Base-by-base conservation (phyloP, 2,888 invertebrate species). In the Andrena marginata region DNA sequence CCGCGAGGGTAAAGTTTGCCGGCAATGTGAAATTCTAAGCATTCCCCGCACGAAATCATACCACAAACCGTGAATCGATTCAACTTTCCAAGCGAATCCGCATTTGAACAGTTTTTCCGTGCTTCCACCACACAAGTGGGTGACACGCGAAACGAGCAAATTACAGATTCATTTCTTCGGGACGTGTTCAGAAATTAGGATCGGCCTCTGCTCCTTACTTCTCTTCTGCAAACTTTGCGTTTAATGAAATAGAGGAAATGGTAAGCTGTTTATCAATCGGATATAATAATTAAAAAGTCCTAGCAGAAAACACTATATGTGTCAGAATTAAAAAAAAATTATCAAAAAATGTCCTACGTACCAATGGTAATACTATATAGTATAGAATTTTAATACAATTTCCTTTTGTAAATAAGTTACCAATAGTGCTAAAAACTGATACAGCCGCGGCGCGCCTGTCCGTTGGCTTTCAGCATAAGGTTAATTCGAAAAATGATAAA, bases 11-110 rank as follows among this genome's bases (percentile, higher is more conserved):
- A 49, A 59, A 71, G 64, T 59, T 35, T n/a, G 33, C 54, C 42
- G 59, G 10, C 62, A 63, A 60, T 67, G 8, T 20, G 71, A 29
- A 77, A 72, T 70, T 77, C 49, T 31, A 23, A 51, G 62, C 75
- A 68, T 75, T 69, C 48, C 49, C 13, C 29, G 2, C 8, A 13
- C 51, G 62, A 59, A 31, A 31, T 75, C 62, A n/a, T 26, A 23
- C 65, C n/a, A 10, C 71, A 71, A 71, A 65, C 48, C 62, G 42
- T 13, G 16, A 29, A 48, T 70, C 70, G 70, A 62, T 67, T 16
- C 48, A 74, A 74, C 67, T 59, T 67, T 35, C 8, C 33, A 70
- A 54, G 42, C 56, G 35, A 77, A 70, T 64, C 56, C 35, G 63
- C 68, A 33, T 77, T 48, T n/a, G 63, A 13, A 10, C 54, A 77